These are phyloP conservation scores for Chironomus tepperi DNA, from an alignment of 1,140 invertebrate genomes.

Conservation along the genomic window DNA sequence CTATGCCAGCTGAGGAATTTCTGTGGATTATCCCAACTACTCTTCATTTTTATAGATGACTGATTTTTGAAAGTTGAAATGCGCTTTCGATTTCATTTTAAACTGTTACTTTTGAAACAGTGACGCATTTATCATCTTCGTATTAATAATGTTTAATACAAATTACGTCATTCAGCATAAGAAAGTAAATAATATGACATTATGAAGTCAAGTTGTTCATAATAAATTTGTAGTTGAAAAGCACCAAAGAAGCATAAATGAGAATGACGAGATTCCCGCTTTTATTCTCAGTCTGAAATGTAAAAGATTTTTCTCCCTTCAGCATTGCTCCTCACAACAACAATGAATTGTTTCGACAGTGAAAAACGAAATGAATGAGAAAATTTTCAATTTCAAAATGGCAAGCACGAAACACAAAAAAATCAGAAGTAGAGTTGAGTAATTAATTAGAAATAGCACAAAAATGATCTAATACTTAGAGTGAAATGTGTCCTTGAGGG, in stretches of 20 bases:
- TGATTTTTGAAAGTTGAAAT: too few relatives aligned
- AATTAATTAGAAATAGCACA: constrained; percentile 2
- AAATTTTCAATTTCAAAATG: background rate
- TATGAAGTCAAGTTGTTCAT: background rate
- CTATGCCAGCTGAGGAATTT: too few relatives aligned
- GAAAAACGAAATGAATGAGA: background rate
- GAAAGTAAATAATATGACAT: background rate
- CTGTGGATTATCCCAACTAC: too few relatives aligned
- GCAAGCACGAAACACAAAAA: background rate
- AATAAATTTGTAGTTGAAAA: background rate
- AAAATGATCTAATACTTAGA: background rate
- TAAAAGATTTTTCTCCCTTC: background rate
- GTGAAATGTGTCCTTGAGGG: background rate
- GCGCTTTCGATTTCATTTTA: too few relatives aligned
- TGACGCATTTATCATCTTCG: too few relatives aligned
- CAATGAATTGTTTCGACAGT: too few relatives aligned
- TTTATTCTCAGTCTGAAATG: background rate
- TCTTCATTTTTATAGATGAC: too few relatives aligned
- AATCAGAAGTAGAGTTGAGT: background rate
- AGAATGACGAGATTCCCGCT: background rate
- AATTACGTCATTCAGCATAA: background rate
- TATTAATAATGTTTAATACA: background rate
- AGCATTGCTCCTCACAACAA: too few relatives aligned
- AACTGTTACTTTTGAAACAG: too few relatives aligned
- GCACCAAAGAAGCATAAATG: background rate